phyloP scores from a whole-genome alignment of 2,113 vertebrate genomes.

The Orycteropus afer region DNA sequence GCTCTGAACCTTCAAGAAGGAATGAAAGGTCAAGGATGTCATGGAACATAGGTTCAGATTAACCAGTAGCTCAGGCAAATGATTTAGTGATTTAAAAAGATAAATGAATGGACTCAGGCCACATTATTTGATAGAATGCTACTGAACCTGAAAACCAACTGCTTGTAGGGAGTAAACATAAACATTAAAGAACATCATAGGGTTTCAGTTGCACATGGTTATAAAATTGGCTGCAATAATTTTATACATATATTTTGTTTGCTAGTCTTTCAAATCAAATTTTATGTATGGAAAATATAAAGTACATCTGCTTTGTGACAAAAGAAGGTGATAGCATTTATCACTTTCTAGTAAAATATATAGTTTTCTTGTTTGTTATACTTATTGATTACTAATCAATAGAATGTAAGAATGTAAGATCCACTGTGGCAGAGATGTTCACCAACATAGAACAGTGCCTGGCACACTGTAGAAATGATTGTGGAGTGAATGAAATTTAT shows the following conservation, averaged over 20 bases:
- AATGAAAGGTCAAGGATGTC: not conserved
- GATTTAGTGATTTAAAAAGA: constrained; percentile 2
- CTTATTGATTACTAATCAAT: not conserved
- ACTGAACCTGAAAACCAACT: constrained; percentile 45
- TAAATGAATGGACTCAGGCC: not conserved
- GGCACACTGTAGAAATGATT: not conserved
- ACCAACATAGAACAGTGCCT: not conserved
- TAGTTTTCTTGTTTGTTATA: constrained; percentile 11
- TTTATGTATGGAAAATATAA: constrained; percentile 41
- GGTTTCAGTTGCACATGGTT: not conserved
- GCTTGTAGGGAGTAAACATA: not conserved
- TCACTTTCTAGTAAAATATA: not conserved
- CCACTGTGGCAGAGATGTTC: not conserved
- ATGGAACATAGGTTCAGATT: not conserved
- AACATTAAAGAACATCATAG: constrained; percentile 3
- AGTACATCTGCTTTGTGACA: not conserved
- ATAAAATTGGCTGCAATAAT: not conserved
- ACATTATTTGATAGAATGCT: not conserved
- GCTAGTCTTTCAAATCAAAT: not conserved
- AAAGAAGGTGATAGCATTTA: not conserved
- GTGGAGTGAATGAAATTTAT: not conserved
- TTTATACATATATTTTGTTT: constrained; percentile 15
- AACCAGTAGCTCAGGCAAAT: constrained; percentile 26
- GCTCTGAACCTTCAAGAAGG: not conserved
- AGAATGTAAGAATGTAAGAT: not conserved